These are phyloP conservation scores for Seira musarum DNA, from an alignment of 2,888 invertebrate genomes.

Conservation along the genomic window DNA sequence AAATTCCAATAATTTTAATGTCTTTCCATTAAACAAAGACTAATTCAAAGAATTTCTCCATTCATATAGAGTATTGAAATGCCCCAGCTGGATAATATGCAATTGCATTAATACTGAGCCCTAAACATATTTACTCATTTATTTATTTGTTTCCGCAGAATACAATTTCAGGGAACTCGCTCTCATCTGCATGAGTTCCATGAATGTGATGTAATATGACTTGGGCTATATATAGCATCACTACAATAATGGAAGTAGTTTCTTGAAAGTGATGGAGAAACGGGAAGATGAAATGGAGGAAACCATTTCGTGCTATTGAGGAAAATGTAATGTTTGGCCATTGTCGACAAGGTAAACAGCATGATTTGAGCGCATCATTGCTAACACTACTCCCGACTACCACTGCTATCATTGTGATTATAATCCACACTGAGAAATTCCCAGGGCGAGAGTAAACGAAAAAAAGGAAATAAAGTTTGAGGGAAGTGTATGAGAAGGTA, in stretches of 20 bases:
- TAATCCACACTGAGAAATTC: background rate
- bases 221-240: too few species aligned
- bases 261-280: constrained; percentile 14
- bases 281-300: constrained; percentile 8
- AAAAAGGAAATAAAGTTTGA: background rate
- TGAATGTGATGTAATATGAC: too few species aligned
- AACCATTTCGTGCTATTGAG: background rate
- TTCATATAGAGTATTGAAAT: too few species aligned
- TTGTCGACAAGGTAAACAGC: constrained; percentile 13
- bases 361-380: constrained; percentile 17
- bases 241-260: background rate
- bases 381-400: background rate
- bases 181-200: too few species aligned
- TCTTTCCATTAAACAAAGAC: too few species aligned
- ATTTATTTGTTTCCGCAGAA: constrained; percentile 2
- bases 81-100: background rate
- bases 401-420: background rate
- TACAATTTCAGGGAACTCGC: background rate
- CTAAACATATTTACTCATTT: background rate
- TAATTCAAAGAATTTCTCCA: too few species aligned
- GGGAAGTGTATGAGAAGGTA: background rate
- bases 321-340: constrained; percentile 9
- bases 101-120: too few species aligned
- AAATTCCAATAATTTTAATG: too few species aligned
- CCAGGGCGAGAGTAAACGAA: background rate